Base-by-base conservation (phyloP, 2,113 vertebrate species). In the Xenopus laevis region DNA sequence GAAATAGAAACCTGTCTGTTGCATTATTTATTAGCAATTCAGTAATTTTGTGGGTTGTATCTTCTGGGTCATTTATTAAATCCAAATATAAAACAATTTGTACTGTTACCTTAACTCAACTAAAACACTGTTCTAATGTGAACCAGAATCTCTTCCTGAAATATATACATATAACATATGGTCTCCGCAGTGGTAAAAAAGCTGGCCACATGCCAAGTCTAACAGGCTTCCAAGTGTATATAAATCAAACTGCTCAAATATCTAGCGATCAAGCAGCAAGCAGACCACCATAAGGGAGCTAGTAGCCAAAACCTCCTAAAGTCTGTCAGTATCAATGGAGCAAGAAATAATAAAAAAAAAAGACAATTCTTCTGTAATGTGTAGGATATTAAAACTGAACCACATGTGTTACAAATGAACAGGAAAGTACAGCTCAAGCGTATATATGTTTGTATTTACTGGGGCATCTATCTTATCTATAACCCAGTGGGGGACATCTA, bases 81-180 rank as follows among this genome's bases (percentile, higher is more conserved):
- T 68, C 59, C 23, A 68, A 76, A 68, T 66, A 76, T 69, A 52
- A 76, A 76, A 76, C 66, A 77, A 70, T 64, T 77, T 77, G 73
- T 77, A 77, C 74, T 70, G 66, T 70, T 77, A 77, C 74, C 74
- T 70, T 77, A 77, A 59, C 74, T 77, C 66, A 75, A 61, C 65
- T 75, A 75, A 61, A 77, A 63, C 47, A 76, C 47, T 21, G 52
- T 77, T 69, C 20, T 77, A 77, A 77, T 77, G 33, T 61, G 62
- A 77, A 53, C 47, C 66, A 77, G 66, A 77, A 63, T 75, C 8
- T 67, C 67, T 68, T 30, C 18, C 40, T 68, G 57, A 68, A 69
- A 18, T 13, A 63, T 55, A 69, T 53, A 55, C 30, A 70, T 44
- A 18, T 45, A 70, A 30, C 67, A 65, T 77, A 64, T 64, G 74